Evolutionary conservation across 2,113 vertebrate genomes (phyloP).

Genomic region (Esox niger): DNA sequence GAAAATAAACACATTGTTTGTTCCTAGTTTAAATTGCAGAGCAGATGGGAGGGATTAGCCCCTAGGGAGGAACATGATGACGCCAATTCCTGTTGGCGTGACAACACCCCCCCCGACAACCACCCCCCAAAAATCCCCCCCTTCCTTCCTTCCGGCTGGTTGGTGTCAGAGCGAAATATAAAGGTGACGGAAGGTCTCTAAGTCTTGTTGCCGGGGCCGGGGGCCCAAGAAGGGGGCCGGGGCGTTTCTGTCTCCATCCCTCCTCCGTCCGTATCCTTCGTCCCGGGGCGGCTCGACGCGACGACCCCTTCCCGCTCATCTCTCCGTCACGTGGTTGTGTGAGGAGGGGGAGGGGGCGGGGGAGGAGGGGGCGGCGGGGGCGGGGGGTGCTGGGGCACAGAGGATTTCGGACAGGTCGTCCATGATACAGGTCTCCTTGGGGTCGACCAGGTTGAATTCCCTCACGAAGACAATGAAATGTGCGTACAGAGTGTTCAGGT

Average conservation of each 20-base stretch:
- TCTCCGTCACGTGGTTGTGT: constrained; percentile 97
- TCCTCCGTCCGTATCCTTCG: constrained; percentile 47
- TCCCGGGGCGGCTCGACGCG: constrained; percentile 23
- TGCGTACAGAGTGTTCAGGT: constrained; percentile 95
- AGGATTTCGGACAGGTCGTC: constrained; percentile 97
- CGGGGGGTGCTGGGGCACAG: constrained; percentile 72
- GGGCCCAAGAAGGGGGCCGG: constrained; percentile 49
- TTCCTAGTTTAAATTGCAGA: constrained; percentile 72
- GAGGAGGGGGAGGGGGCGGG: constrained; percentile 72
- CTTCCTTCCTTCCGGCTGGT: constrained; percentile 49
- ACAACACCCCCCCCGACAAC: constrained; percentile 59
- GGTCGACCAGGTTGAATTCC: constrained; percentile 97
- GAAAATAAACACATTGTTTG: constrained; percentile 69
- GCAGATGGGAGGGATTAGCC: constrained; percentile 65
- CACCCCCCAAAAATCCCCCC: constrained; percentile 22
- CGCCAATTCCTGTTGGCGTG: constrained; percentile 73
- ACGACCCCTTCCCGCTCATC: constrained; percentile 81
- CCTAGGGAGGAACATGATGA: constrained; percentile 57
- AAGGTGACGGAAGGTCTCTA: constrained; percentile 65
- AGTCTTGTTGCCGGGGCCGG: constrained; percentile 62
- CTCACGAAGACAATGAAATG: constrained; percentile 98
- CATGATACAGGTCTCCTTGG: constrained; percentile 97
- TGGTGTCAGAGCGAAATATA: constrained; percentile 62
- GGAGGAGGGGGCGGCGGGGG: constrained; percentile 42
- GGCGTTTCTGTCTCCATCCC: constrained; percentile 48